Conservation (phyloP, 2,888 invertebrate genomes). For the Dyspetes luteomarginatus region DNA sequence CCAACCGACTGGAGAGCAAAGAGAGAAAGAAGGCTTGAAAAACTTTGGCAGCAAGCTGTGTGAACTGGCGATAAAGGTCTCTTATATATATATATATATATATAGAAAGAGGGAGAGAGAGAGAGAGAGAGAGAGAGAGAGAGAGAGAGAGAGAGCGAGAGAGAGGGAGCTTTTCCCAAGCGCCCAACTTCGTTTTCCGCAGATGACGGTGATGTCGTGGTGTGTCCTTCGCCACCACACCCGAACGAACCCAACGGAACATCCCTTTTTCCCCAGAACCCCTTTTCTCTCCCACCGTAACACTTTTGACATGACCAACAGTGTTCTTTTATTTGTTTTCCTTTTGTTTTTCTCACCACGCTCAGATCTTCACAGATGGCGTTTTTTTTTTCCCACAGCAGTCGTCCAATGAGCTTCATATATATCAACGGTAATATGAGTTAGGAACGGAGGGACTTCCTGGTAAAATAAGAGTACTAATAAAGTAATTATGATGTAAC, state of each 20-base stretch:
- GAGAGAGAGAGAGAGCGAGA: no score
- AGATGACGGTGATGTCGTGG: constrained; percentile 41
- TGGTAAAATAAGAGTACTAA: not conserved
- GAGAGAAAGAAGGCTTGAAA: constrained; percentile 41
- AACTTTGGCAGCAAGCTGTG: constrained; percentile 43
- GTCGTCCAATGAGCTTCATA: not conserved
- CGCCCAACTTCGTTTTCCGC: constrained; percentile 25
- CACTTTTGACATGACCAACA: constrained; percentile 21
- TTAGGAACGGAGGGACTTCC: no score
- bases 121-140: no score
- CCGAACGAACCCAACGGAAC: constrained; percentile 33
- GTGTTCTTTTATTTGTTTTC: constrained; percentile 7
- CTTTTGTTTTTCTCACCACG: not conserved
- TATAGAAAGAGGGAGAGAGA: no score
- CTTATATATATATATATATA: not conserved
- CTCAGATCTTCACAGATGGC: constrained; percentile 17
- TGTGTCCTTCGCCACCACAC: constrained; percentile 48
- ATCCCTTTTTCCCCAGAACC: constrained; percentile 27
- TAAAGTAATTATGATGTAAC: no score
- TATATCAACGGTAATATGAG: not conserved
- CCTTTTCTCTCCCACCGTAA: not conserved
- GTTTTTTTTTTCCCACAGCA: constrained; percentile 2
- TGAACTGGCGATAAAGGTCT: constrained; percentile 14
- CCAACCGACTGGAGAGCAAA: constrained; percentile 17
- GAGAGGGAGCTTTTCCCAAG: constrained; percentile 29